Evolutionary conservation across 2,113 vertebrate genomes (phyloP), one percentile per base, ranked within the genome.

Genomic region (Lanius collurio): DNA sequence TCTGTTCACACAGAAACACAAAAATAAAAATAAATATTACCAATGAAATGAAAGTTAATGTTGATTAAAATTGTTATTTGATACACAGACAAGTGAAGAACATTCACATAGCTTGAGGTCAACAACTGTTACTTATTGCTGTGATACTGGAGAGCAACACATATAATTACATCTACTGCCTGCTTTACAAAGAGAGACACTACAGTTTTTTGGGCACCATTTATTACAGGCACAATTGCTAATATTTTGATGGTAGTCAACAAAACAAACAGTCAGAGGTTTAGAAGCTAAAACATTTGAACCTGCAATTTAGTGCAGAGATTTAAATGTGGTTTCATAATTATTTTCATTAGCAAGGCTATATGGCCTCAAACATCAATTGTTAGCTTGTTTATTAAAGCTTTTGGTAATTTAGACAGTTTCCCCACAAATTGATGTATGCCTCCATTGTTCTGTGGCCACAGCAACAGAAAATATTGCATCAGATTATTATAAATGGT

Each of bases 331-430:
- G 17, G 20, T 80, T 86, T 80, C 55, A 56, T 73, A 90, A 70
- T 91, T 80, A n/a, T 85, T 91, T 95, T 90, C 30, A 85, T 74
- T 94, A 7, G 3, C 46, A 67, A 77, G 55, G 39, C 39, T 83
- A 41, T 31, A 80, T 92, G 76, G 63, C 78, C 63, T 93, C 42
- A 83, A 83, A 93, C 35, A 92, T 55, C 50, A 91, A 79, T 94
- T 87, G 50, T 91, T 92, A 89, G 39, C 35, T 91, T 93, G 47
- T 83, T 95, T 93, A 80, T 92, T 91, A 92, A 86, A 88, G 46
- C 11, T 74, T 76, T 94, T 57, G 30, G 27, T 83, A 94, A 90
- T 91, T 93, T 90, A 93, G 81, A 89, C 53, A 65, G 26, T 85
- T 93, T 91, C 44, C 22, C 57, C 53, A 65, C 81, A 87, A 91